Evolutionary conservation across 2,888 invertebrate species (phyloP).

Genomic region (Parapristionchus giblindavisi): DNA sequence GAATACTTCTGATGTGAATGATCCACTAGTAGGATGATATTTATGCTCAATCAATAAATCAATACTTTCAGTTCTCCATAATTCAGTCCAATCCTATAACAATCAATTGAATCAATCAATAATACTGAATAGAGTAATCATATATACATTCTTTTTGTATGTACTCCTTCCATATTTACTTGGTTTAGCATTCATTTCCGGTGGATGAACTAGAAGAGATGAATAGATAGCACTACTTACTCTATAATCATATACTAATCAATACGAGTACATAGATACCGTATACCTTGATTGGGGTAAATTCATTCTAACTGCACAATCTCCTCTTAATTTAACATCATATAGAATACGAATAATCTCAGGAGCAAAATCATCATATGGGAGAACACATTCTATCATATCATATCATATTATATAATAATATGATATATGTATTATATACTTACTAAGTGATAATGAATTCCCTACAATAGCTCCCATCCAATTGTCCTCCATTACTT

Average conservation of each 20-base stretch:
- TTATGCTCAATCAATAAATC: conserved; percentile 53
- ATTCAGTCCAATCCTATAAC: conserved; percentile 54
- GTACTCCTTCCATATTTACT: conserved; percentile 9
- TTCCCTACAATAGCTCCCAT: conserved; percentile 59
- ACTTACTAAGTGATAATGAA: conserved; percentile 35
- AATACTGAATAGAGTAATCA: background rate
- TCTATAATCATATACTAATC: background rate
- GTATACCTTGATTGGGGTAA: conserved; percentile 24
- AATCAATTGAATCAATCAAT: background rate
- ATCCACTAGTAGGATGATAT: conserved; percentile 54
- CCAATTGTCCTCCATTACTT: conserved; percentile 71
- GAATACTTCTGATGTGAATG: conserved; percentile 41
- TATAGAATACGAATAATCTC: conserved; percentile 87
- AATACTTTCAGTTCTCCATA: conserved; percentile 62
- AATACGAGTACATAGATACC: background rate
- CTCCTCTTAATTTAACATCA: conserved; percentile 47
- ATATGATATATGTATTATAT: background rate
- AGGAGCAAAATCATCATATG: conserved; percentile 92
- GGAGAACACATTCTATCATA: conserved; percentile 86
- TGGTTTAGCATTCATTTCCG: conserved; percentile 5
- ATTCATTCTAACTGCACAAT: conserved; percentile 9
- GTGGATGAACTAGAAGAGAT: background rate
- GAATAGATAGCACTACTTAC: conserved; percentile 6
- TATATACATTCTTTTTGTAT: background rate
- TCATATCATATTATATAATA: background rate